Evolutionary conservation across 2,888 invertebrate species (phyloP), one percentile per base, ranked within the genome.

Genomic region (Plagodis pulveraria): DNA sequence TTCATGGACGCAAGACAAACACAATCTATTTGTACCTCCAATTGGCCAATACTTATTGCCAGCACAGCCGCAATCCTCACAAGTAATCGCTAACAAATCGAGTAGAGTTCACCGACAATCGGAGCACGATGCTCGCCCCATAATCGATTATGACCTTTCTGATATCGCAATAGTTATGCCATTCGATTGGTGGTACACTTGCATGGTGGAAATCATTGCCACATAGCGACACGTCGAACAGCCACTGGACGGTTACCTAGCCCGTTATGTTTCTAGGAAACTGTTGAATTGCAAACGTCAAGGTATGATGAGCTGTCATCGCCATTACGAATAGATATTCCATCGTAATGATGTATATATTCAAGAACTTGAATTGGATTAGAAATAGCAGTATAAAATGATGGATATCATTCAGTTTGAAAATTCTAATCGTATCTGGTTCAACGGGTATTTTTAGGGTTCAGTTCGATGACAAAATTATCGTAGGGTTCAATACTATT

Each of bases 221-320:
- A 59, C 67, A 67, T 66, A 66, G 63, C 60, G 40, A 62, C 70
- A 65, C 70, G 70, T 67, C 51, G 52, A 36, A n/a, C 56, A 54
- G 62, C 50, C 44, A 1, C 40, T 10, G 58, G 58, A 47, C 64
- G 56, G 61, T 62, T 63, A 62, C 66, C 63, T 59, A 58, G 43
- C 44, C 70, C 70, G 70, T 67, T 67, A 67, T 51, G 47, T 61
- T 70, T 66, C 70, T 66, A 41, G 53, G 70, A 70, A 70, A 57
- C 61, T 63, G 62, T 67, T 63, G 58, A 66, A 66, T 60, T 63
- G 61, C 59, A 64, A 62, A 55, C 40, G 58, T 38, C 58, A 48
- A 51, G 65, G 56, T 60, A 61, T 66, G 61, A 62, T 46, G 50
- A 49, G 50, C 65, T 53, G 61, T 58, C 63, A 63, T 48, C 61